These are phyloP conservation scores for Bibio marci DNA, from an alignment of 2,888 invertebrate species.

Conservation along the genomic window DNA sequence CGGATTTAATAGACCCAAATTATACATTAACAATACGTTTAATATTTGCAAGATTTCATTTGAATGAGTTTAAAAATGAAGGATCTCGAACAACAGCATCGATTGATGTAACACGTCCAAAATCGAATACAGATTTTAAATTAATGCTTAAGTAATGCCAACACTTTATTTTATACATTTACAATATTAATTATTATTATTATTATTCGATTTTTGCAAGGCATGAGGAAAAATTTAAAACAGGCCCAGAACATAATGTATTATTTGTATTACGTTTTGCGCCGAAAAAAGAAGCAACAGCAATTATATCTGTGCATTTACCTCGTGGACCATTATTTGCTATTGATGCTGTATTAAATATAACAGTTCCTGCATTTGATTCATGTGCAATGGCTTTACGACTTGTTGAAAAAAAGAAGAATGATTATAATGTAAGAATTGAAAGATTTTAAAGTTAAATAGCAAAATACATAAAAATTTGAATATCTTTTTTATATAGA, in stretches of 20 bases:
- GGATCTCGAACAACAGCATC: constrained; percentile 36
- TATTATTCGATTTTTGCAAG: constrained; percentile 15
- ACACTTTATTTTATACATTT: background rate
- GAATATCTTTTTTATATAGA: constrained; percentile 24
- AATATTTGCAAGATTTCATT: constrained; percentile 40
- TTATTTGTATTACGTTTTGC: constrained; percentile 36
- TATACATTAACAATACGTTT: constrained; percentile 44
- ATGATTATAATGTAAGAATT: constrained; percentile 47
- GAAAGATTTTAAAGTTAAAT: background rate
- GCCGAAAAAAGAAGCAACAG: constrained; percentile 39
- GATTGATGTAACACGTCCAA: constrained; percentile 43
- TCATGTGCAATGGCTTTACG: constrained; percentile 48
- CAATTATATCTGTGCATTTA: constrained; percentile 38
- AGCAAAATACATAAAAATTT: no score
- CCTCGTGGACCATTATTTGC: constrained; percentile 49
- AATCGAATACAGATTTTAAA: constrained; percentile 48
- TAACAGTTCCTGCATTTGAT: constrained; percentile 55
- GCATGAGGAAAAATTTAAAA: constrained; percentile 28
- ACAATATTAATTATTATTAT: constrained; percentile 1
- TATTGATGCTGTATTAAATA: constrained; percentile 50
- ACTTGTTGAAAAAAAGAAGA: constrained; percentile 45
- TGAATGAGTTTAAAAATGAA: constrained; percentile 37
- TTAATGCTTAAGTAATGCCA: constrained; percentile 30
- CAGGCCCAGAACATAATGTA: constrained; percentile 36
- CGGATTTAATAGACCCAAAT: constrained; percentile 35